Evolutionary conservation across 2,888 invertebrate genomes (phyloP).

Genomic region (Apotomis turbidana): DNA sequence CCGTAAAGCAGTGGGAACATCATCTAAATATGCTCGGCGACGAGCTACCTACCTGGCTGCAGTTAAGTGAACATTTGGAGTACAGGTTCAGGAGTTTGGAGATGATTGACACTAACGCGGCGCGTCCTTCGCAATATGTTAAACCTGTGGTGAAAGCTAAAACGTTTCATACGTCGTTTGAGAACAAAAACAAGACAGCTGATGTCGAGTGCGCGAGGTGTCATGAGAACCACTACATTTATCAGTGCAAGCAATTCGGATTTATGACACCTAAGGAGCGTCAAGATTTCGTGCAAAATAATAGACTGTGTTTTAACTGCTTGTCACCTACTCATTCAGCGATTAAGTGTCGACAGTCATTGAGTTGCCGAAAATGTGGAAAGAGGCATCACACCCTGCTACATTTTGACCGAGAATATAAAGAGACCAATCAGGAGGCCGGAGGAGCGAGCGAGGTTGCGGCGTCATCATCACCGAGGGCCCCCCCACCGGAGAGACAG

Average conservation of each 20-base stretch:
- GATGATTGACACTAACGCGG: constrained; percentile 17
- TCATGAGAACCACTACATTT: constrained; percentile 4
- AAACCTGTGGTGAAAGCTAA: constrained; percentile 8
- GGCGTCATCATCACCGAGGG: constrained; percentile 9
- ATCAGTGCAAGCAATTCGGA: constrained; percentile 9
- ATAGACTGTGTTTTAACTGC: constrained; percentile 12
- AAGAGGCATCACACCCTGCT: constrained; percentile 12
- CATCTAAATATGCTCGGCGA: constrained; percentile 9
- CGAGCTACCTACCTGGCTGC: constrained; percentile 9
- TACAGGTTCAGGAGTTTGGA: constrained; percentile 13
- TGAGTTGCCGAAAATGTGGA: constrained; percentile 10
- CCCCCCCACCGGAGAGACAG: background rate
- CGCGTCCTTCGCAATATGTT: background rate
- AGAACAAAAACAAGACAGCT: background rate
- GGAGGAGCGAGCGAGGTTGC: constrained; percentile 1
- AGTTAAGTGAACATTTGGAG: constrained; percentile 9
- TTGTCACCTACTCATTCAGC: constrained; percentile 13
- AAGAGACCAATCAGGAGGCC: constrained; percentile 6
- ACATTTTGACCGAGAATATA: constrained; percentile 7
- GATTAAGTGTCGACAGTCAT: constrained; percentile 9
- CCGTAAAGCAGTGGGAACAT: constrained; percentile 11
- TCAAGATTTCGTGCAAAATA: constrained; percentile 19
- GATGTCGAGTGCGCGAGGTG: constrained; percentile 10
- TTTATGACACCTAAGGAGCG: background rate
- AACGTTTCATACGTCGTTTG: background rate